These are phyloP conservation scores for Bujurquina vittata DNA, from an alignment of 2,113 vertebrate genomes.

Conservation along the genomic window DNA sequence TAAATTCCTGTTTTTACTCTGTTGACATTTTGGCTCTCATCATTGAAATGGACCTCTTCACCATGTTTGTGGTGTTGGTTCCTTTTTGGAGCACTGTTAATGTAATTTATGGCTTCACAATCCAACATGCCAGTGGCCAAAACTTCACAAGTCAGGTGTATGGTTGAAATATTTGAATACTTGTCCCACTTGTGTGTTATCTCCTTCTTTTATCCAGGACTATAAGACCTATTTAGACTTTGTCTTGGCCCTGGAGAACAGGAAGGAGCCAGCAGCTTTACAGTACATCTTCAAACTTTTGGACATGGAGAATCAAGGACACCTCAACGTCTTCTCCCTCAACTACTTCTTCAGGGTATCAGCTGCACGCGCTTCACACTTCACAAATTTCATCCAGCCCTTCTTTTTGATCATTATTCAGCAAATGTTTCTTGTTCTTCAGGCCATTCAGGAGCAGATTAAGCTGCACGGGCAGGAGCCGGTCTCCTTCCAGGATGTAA, in stretches of 20 bases:
- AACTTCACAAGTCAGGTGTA: neutral
- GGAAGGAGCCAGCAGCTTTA: slow-evolving; percentile 96
- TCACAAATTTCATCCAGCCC: neutral
- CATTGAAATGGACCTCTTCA: neutral
- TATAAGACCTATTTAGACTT: slow-evolving; percentile 99
- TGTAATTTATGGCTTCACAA: neutral
- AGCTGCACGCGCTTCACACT: neutral
- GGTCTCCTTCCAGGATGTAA: slow-evolving; percentile 97
- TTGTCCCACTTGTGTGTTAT: neutral
- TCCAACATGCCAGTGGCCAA: neutral
- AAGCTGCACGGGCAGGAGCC: slow-evolving; percentile 96
- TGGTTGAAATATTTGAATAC: neutral
- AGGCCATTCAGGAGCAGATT: slow-evolving; percentile 99
- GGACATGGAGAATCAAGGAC: slow-evolving; percentile 96
- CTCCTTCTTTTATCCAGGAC: slow-evolving; percentile 83
- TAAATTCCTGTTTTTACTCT: neutral
- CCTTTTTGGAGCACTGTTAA: neutral
- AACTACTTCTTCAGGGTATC: slow-evolving; percentile 98
- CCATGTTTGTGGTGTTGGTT: neutral
- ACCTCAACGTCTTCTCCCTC: slow-evolving; percentile 96
- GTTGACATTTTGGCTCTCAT: neutral
- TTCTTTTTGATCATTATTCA: neutral
- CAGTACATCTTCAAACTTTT: slow-evolving; percentile 98
- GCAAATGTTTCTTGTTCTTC: neutral
- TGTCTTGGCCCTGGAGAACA: slow-evolving; percentile 97